Evolutionary conservation across 2,888 invertebrate species (phyloP).

Genomic region (Synanthedon formicaeformis): DNA sequence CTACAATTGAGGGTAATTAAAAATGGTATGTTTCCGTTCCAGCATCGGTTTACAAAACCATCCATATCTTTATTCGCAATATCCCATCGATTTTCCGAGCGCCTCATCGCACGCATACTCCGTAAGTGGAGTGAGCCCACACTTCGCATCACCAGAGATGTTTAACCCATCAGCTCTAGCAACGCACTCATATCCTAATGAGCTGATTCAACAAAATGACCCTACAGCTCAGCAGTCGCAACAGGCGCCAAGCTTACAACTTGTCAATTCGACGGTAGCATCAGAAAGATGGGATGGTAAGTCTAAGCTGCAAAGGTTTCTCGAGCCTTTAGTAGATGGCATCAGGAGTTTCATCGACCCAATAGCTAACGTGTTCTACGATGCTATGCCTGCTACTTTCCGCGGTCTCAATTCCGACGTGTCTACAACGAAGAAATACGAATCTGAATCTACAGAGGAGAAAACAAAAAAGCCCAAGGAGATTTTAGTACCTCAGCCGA

Average conservation of each 20-base stretch:
- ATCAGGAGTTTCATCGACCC: constrained; percentile 49
- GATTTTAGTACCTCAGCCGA: constrained; percentile 52
- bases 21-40: constrained; percentile 47
- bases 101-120: constrained; percentile 68
- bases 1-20: not conserved
- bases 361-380: constrained; percentile 51
- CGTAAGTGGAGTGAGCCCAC: constrained; percentile 60
- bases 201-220: constrained; percentile 56
- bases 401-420: constrained; percentile 52
- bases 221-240: constrained; percentile 66
- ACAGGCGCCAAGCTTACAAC: constrained; percentile 50
- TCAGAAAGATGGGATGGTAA: constrained; percentile 68
- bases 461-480: constrained; percentile 41
- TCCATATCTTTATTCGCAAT: constrained; percentile 66
- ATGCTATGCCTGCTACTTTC: constrained; percentile 53
- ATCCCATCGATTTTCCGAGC: constrained; percentile 68
- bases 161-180: constrained; percentile 56
- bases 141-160: constrained; percentile 61
- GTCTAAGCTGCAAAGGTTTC: constrained; percentile 56
- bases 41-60: constrained; percentile 65
- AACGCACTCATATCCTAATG: constrained; percentile 45
- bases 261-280: constrained; percentile 54
- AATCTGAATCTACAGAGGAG: constrained; percentile 31
- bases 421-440: constrained; percentile 36
- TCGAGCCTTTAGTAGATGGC: constrained; percentile 53